Evolutionary conservation across 2,797 vertebrate species (phyloP).

Genomic region (Siniperca scherzeri): DNA sequence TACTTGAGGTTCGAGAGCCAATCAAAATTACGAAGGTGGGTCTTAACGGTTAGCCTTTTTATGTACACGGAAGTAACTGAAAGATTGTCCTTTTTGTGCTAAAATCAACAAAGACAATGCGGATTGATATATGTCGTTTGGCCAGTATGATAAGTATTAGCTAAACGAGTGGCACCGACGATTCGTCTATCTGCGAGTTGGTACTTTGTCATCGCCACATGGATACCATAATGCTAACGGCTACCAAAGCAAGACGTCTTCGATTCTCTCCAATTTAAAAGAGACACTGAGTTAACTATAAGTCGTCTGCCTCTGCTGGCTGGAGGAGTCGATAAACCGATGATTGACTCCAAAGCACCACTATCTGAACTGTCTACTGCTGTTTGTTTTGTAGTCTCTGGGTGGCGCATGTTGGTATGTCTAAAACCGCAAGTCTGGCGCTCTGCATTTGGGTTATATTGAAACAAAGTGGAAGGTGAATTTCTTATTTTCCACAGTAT

Average conservation of each 20-base stretch:
- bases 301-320: slow-evolving; percentile 55
- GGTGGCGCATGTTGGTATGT: slow-evolving; percentile 51
- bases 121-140: fast-evolving
- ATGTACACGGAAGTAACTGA: slow-evolving; percentile 42
- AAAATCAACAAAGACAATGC: fast-evolving
- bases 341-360: background rate
- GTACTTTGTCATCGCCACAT: too few species aligned
- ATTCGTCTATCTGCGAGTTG: fast-evolving
- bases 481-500: background rate
- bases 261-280: background rate
- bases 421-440: background rate
- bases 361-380: background rate
- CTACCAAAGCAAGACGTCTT: slow-evolving; percentile 8
- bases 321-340: slow-evolving; percentile 21
- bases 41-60: background rate
- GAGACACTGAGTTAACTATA: background rate
- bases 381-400: slow-evolving; percentile 17
- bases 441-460: background rate
- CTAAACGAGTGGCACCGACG: background rate
- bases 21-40: slow-evolving; percentile 34
- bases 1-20: slow-evolving; percentile 5
- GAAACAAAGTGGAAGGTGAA: background rate
- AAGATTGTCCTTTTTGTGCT: too few species aligned
- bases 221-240: background rate
- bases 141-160: background rate